Evolutionary conservation across 2,888 invertebrate genomes (phyloP), one percentile per base, ranked within the genome.

Genomic region (Hololepta plana): DNA sequence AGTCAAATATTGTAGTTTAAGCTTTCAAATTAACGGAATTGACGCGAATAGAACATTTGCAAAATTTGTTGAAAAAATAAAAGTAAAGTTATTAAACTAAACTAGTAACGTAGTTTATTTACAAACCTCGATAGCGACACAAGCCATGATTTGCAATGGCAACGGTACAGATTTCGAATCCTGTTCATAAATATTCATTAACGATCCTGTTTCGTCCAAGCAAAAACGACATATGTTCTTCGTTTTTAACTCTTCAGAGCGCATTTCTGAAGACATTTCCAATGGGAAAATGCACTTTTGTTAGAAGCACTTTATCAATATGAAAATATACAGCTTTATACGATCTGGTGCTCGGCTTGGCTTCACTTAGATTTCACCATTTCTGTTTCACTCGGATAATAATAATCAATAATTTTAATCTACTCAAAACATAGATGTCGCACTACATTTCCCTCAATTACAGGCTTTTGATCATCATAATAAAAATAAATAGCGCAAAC

Each of bases 221-320:
- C 80, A 80, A 53, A 80, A 80, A 38, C 80, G 66, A 51, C 80
- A 81, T 33, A 76, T 61, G 53, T 67, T 64, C 53, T 69, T 61
- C 24, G 59, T 55, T 47, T 67, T 62, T 32, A 80, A 49, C 38
- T 60, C 58, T 39, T 62, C 59, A 46, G 62, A 62, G 49, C 69
- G 59, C 69, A 69, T 69, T 47, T 45, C 53, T 55, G 28, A 17
- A 23, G 23, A n/a, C 15, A 25, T 24, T n/a, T 10, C 20, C 22
- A 12, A 26, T 24, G 15, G 25, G 14, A 32, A 30, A 24, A 24
- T 3, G 15, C 15, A 33, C 29, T 33, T 33, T 28, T 24, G 13
- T 21, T 15, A 23, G 19, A 12, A 14, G 21, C 16, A 26, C 5
- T 23, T 9, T 10, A 17, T 15, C 10, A 13, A 8, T 25, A 11